Percentiles rank a stretch among this genome's conserved stretches.
Conservation (phyloP, 2,113 vertebrate genomes). For the Odontesthes bonariensis region DNA sequence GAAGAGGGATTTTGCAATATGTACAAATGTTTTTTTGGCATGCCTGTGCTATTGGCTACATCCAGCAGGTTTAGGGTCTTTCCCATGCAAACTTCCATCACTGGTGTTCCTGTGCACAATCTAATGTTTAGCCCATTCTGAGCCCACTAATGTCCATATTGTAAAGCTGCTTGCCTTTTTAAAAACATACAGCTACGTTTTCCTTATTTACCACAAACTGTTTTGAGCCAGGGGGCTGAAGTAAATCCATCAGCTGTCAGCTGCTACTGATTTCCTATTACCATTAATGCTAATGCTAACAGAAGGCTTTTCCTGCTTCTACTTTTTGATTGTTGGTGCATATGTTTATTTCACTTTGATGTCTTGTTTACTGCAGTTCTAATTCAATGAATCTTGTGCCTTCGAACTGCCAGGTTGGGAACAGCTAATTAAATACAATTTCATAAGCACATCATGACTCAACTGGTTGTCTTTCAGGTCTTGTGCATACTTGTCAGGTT, state of each 20-base stretch:
- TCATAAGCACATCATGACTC: slow-evolving; percentile 49
- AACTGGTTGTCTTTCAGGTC: slow-evolving; percentile 56
- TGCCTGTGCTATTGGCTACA: slow-evolving; percentile 11
- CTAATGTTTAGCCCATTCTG: slow-evolving; percentile 18
- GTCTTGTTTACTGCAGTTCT: slow-evolving; percentile 29
- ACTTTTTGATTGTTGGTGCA: slow-evolving; percentile 4
- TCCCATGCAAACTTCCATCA: slow-evolving; percentile 6
- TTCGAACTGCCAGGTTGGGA: slow-evolving; percentile 15
- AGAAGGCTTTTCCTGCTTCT: slow-evolving; percentile 32
- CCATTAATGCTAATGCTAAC: slow-evolving; percentile 52
- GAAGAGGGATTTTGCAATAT: slow-evolving; percentile 46
- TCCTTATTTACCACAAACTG: slow-evolving; percentile 55
- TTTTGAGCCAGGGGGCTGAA: slow-evolving; percentile 45
- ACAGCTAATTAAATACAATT: slow-evolving; percentile 53
- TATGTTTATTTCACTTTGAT: slow-evolving; percentile 45
- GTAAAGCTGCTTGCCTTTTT: slow-evolving; percentile 24
- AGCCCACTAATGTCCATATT: slow-evolving; percentile 32
- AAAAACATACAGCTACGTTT: slow-evolving; percentile 45
- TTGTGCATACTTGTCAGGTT: slow-evolving; percentile 64
- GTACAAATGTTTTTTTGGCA: slow-evolving; percentile 57
- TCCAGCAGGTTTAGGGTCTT: slow-evolving; percentile 27
- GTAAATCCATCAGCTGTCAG: slow-evolving; percentile 59
- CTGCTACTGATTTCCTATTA: slow-evolving; percentile 57
- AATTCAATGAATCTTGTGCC: slow-evolving; percentile 8
- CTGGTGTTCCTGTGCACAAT: neutral